Conservation (phyloP, 2,888 invertebrate species). For the Eupeodes luniger region DNA sequence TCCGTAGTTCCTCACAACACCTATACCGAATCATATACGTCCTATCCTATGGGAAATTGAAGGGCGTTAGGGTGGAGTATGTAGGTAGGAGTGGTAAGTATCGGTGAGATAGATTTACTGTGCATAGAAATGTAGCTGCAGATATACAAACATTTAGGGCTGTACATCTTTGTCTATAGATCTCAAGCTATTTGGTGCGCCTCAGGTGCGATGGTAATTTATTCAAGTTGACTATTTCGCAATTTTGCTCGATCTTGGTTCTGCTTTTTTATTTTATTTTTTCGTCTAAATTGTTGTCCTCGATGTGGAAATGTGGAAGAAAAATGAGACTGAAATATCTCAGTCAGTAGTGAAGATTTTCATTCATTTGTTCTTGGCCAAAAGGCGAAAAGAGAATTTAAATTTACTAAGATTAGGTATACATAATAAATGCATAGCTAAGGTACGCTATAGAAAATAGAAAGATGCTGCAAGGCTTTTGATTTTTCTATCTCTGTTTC, state of each 20-base stretch:
- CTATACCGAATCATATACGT: no score
- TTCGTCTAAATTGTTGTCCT: constrained; percentile 52
- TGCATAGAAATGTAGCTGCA: constrained; percentile 18
- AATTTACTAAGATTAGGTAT: constrained; percentile 6
- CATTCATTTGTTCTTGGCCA: constrained; percentile 30
- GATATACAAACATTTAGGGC: background rate
- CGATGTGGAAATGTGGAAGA: constrained; percentile 37
- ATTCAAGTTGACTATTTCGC: constrained; percentile 66
- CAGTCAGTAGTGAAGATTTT: constrained; percentile 35
- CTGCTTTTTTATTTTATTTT: background rate
- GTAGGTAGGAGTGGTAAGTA: background rate
- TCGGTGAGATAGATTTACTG: constrained; percentile 52
- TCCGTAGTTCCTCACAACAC: background rate
- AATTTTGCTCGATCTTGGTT: constrained; percentile 39
- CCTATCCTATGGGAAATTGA: constrained; percentile 8
- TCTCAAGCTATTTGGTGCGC: constrained; percentile 44
- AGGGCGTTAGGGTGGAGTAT: no score
- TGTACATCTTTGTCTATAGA: constrained; percentile 22
- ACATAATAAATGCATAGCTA: background rate
- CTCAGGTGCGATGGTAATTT: constrained; percentile 65
- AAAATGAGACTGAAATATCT: constrained; percentile 43
- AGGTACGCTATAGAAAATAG: background rate
- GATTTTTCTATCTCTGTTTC: background rate
- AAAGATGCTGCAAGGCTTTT: constrained; percentile 26
- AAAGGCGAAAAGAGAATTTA: constrained; percentile 43